phyloP scores from a whole-genome alignment of 2,797 vertebrate species.

The Coregonus sp. region DNA sequence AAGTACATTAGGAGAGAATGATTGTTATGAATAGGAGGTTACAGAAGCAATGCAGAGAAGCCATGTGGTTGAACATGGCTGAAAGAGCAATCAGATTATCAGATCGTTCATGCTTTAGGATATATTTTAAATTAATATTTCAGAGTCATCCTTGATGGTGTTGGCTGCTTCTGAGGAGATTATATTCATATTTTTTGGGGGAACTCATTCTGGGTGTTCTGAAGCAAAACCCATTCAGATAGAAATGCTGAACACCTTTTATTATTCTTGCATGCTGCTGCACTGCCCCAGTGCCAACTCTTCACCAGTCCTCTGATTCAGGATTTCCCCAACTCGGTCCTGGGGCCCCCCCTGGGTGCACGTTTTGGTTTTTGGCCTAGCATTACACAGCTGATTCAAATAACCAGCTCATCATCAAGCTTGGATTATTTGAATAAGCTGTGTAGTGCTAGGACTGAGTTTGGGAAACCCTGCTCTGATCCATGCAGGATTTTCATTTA shows the following conservation, averaged over 20 bases:
- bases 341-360: too few relatives aligned
- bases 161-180: background rate
- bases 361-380: too few relatives aligned
- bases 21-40: background rate
- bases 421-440: too few relatives aligned
- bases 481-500: too few relatives aligned
- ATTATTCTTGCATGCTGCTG: background rate
- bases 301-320: background rate
- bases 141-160: background rate
- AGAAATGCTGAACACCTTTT: background rate
- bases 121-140: background rate
- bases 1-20: background rate
- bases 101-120: background rate
- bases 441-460: too few relatives aligned
- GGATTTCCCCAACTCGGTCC: too few relatives aligned
- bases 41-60: background rate
- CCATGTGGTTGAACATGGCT: background rate
- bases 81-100: background rate
- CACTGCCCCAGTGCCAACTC: background rate
- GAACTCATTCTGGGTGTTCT: background rate
- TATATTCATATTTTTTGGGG: background rate
- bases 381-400: too few relatives aligned
- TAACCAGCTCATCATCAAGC: too few relatives aligned
- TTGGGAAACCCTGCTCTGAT: too few relatives aligned
- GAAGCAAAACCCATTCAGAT: background rate